phyloP scores from a whole-genome alignment of 2,113 vertebrate genomes.

The Spizaetus ornatus region DNA sequence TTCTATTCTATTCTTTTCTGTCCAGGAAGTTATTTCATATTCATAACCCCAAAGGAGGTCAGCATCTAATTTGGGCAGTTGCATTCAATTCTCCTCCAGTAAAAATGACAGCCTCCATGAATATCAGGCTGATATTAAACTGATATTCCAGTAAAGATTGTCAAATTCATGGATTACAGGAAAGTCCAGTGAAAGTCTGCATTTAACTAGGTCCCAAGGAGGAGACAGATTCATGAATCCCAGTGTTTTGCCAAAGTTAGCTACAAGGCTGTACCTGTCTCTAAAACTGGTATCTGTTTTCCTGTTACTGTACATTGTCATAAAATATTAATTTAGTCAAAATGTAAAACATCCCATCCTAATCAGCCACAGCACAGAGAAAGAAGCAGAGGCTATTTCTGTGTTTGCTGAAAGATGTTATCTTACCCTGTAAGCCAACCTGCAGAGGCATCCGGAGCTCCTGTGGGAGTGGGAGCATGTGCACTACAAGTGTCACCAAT shows the following conservation, averaged over 20 bases:
- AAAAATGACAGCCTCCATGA: not conserved
- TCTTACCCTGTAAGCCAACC: not conserved
- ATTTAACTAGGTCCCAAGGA: not conserved
- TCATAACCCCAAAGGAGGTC: not conserved
- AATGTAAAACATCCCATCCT: not conserved
- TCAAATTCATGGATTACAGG: not conserved
- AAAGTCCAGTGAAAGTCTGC: not conserved
- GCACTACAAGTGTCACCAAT: rapidly evolving
- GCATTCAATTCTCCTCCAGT: not conserved
- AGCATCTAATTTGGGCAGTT: not conserved
- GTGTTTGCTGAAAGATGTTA: not conserved
- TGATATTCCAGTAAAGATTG: not conserved
- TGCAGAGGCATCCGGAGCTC: not conserved
- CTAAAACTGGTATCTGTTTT: not conserved
- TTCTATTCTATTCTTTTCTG: not conserved
- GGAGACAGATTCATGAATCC: not conserved
- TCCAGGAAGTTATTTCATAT: not conserved
- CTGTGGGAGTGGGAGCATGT: rapidly evolving
- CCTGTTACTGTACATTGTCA: not conserved
- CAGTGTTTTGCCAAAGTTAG: not conserved
- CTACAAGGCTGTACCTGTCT: not conserved
- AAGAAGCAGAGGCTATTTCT: not conserved
- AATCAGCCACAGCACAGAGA: not conserved
- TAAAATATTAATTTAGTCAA: not conserved
- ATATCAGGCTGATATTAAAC: not conserved